Base-by-base conservation (phyloP, 2,888 invertebrate species). In the Lathronympha strigana region DNA sequence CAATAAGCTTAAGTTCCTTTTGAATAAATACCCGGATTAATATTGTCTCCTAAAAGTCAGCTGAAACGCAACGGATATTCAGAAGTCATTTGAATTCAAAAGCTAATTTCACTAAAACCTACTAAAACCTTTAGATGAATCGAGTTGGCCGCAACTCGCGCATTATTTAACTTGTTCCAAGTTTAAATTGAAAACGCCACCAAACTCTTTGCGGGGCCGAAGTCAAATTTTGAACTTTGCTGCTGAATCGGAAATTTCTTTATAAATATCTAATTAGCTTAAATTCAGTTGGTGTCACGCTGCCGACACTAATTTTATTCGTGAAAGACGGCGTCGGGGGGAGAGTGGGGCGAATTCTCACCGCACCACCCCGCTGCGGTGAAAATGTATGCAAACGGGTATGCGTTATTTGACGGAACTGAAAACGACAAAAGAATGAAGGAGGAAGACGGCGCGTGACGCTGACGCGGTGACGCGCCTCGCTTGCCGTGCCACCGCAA, bases 241-340 rank as follows among this genome's bases (percentile, higher is more conserved):
- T 83, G 87, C 86, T 90, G 91, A 92, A 92, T 92, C 83, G 89
- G 89, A 90, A 90, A 91, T 89, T 87, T 90, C 92, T 90, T 90
- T 90, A 92, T 92, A 92, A 92, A 92, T 92, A 91, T 90, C 87
- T 90, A 91, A 92, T 90, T 89, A 90, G 91, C 86, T 90, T 87
- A 90, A 91, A 91, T 88, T 91, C 88, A 86, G 90, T 92, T 87
- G 90, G 89, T 91, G 91, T 91, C 91, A 90, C 88, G 88, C 84
- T 88, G 91, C 91, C 86, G 91, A 92, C 91, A 90, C 90, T 91
- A 92, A 92, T 91, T 88, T 91, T 86, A 89, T 91, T 88, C 86
- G 85, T 85, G 85, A 90, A 83, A 87, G 90, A 89, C 90, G 89
- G 83, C 83, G 82, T 79, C 80, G 81, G 84, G 76, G 74, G 71